A percentile compares a stretch with the other conserved stretches of the same genome.
Evolutionary conservation across 2,113 vertebrate genomes (phyloP).

Genomic region (Phaethornis superciliosus): DNA sequence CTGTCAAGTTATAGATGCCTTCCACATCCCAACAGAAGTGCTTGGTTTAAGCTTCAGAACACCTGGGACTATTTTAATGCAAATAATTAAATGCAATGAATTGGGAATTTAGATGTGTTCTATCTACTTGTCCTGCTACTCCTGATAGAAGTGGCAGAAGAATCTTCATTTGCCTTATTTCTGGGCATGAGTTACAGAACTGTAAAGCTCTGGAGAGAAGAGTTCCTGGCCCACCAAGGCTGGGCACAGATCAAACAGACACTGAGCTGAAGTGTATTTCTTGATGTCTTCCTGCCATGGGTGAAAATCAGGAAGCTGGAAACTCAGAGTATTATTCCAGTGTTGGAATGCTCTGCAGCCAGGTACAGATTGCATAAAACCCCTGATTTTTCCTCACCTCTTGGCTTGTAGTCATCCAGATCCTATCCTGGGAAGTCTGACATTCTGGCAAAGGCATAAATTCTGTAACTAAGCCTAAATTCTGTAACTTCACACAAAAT

Average conservation of each 20-base stretch:
- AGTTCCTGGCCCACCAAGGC: rapidly evolving
- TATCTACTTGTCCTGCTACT: neutral
- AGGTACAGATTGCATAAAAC: neutral
- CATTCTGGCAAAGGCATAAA: neutral
- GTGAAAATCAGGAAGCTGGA: neutral
- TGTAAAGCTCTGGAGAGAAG: neutral
- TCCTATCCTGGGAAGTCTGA: neutral
- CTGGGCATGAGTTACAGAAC: neutral
- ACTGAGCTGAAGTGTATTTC: neutral
- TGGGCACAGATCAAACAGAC: neutral
- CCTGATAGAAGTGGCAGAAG: neutral
- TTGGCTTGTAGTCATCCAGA: neutral
- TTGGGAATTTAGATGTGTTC: neutral
- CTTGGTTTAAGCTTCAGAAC: conserved; percentile 23
- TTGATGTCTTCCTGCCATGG: neutral
- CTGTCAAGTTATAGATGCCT: neutral
- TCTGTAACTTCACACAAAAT: neutral
- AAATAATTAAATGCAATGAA: neutral
- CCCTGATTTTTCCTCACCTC: neutral
- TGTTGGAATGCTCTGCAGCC: neutral
- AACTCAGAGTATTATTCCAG: neutral
- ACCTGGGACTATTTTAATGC: conserved; percentile 12
- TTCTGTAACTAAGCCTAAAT: neutral
- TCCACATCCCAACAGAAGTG: neutral
- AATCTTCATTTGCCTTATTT: neutral